phyloP scores from a whole-genome alignment of 2,113 vertebrate genomes.

The Notothenia coriiceps region DNA sequence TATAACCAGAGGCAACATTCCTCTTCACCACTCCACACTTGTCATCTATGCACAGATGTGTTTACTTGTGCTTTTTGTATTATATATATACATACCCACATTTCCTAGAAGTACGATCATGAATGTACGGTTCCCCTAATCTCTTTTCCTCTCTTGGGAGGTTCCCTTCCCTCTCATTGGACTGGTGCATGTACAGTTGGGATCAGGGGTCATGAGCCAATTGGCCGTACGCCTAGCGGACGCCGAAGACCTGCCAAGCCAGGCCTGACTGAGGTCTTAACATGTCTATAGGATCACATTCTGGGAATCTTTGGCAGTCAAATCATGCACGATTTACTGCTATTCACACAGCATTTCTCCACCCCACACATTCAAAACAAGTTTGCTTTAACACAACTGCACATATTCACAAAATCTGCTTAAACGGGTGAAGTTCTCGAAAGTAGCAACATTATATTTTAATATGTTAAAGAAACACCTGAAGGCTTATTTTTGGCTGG shows the following conservation, averaged over 20 bases:
- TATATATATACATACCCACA: not conserved
- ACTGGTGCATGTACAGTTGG: slow-evolving; percentile 61
- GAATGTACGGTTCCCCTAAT: slow-evolving; percentile 31
- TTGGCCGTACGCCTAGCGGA: slow-evolving; percentile 67
- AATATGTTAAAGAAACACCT: not conserved
- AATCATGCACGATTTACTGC: slow-evolving; percentile 16
- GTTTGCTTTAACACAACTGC: not conserved
- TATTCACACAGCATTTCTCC: slow-evolving; percentile 9
- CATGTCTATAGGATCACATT: slow-evolving; percentile 61
- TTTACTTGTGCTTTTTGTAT: slow-evolving; percentile 9
- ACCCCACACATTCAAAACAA: not conserved
- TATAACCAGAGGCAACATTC: slow-evolving; percentile 58
- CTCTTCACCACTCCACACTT: slow-evolving; percentile 32
- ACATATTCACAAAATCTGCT: not conserved
- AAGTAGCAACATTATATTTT: not conserved
- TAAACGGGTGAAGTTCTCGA: slow-evolving; percentile 22
- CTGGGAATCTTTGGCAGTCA: slow-evolving; percentile 42
- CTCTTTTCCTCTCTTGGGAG: slow-evolving; percentile 55
- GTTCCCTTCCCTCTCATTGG: slow-evolving; percentile 50
- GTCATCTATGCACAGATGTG: slow-evolving; percentile 35
- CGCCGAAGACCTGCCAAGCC: slow-evolving; percentile 58
- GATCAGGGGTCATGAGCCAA: slow-evolving; percentile 52
- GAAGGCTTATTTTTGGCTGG: not conserved
- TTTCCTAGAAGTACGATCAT: slow-evolving; percentile 34
- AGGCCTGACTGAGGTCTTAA: slow-evolving; percentile 58